Base-by-base conservation (phyloP, 2,888 invertebrate species). In the Syrista parreyssii region DNA sequence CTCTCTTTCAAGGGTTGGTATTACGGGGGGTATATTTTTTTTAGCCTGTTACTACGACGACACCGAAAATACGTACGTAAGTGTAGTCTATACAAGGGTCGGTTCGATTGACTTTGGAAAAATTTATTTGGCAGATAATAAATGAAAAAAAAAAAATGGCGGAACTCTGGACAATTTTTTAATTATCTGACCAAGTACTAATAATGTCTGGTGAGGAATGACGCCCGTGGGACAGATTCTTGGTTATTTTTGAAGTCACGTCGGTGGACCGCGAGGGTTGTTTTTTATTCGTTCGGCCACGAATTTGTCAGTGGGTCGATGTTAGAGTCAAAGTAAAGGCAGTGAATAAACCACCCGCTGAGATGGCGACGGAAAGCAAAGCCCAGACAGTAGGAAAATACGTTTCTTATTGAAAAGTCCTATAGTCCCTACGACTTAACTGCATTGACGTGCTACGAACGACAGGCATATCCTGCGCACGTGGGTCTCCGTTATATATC, bases 281-380 rank as follows among this genome's bases (percentile, higher is more conserved):
- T 75, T 84, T 82, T 55, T 55, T 55, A 55, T 55, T 55, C 23
- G 55, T 79, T 78, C 79, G 40, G 71, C 73, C 68, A 76, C 73
- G 78, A 84, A 86, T 86, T 86, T 85, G 85, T 86, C 83, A 82
- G 78, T 74, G 81, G 80, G 78, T 81, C 78, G 80, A 83, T 84
- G 85, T 85, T 86, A 84, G 81, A 81, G 80, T 79, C 81, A 75
- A 79, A 71, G 75, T 72, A 81, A 81, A 81, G 23, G 40, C 55
- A 78, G 79, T 79, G 82, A 83, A 86, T 85, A 84, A 85, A 83
- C 81, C 81, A 81, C 80, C 82, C 79, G 75, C 80, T 68, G 79
- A 55, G 34, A 68, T 68, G 74, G 32, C 76, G 76, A 76, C 31
- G 68, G n/a, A 36, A 9, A 55, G 23, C 23, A 23, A 23, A 23